Conservation (phyloP, 2,113 vertebrate genomes). For the Coptodon rendalli region DNA sequence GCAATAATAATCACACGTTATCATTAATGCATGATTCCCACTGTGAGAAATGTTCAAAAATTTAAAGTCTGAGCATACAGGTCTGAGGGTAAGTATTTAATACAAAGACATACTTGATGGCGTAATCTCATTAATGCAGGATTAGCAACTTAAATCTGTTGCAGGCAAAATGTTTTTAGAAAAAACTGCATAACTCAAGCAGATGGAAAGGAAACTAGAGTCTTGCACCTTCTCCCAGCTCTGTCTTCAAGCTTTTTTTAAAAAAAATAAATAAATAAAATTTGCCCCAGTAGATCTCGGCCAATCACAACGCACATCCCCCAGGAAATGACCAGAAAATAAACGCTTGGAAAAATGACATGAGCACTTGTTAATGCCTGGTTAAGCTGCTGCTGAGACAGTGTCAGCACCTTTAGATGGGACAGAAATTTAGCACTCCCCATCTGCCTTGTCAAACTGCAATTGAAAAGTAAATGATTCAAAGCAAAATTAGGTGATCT, state of each 20-base stretch:
- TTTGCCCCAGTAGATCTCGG: not conserved
- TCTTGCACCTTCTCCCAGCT: not conserved
- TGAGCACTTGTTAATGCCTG: not conserved
- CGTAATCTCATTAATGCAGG: not conserved
- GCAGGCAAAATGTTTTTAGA: not conserved
- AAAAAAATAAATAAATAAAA: accelerated
- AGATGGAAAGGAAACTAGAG: not conserved
- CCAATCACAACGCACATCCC: not conserved
- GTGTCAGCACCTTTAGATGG: not conserved
- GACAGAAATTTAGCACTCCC: not conserved
- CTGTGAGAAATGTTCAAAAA: not conserved
- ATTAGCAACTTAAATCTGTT: not conserved
- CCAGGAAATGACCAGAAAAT: not conserved
- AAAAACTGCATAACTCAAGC: not conserved
- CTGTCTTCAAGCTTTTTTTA: not conserved
- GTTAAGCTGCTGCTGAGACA: not conserved
- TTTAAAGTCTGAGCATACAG: not conserved
- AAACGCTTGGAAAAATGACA: not conserved
- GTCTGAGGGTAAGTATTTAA: not conserved
- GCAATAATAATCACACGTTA: not conserved
- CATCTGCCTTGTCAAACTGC: not conserved
- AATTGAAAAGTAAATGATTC: not conserved
- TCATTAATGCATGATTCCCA: not conserved
- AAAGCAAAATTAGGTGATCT: not conserved
- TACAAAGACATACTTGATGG: constrained; percentile 14